A percentile compares a stretch with the other conserved stretches of the same genome.
phyloP scores from a whole-genome alignment of 2,888 invertebrate species.

The Napeogenes inachia region DNA sequence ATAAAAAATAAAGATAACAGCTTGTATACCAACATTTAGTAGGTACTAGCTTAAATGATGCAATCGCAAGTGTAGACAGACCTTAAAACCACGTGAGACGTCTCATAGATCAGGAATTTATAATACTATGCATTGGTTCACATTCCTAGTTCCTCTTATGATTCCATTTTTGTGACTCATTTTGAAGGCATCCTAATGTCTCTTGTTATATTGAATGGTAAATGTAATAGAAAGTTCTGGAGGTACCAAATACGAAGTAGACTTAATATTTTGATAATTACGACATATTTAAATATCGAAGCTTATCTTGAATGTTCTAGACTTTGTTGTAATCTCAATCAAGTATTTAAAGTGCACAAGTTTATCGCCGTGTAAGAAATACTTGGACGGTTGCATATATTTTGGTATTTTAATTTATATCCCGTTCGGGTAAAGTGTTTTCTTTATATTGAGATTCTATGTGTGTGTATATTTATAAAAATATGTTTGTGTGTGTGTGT shows the following conservation, averaged over 20 bases:
- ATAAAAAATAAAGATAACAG: too few relatives aligned
- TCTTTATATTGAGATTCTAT: background rate
- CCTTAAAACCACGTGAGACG: conserved; percentile 47
- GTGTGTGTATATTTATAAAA: background rate
- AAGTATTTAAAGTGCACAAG: too few relatives aligned
- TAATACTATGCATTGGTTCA: conserved; percentile 36
- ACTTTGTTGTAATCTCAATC: background rate
- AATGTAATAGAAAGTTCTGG: background rate
- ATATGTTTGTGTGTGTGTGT: background rate
- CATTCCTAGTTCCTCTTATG: conserved; percentile 16
- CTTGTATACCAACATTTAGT: too few relatives aligned
- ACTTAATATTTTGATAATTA: too few relatives aligned
- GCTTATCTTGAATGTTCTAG: too few relatives aligned
- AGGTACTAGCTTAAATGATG: too few relatives aligned
- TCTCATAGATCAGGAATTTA: conserved; percentile 57
- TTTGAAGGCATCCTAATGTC: conserved; percentile 16
- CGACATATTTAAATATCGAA: too few relatives aligned
- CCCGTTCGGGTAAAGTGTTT: too few relatives aligned
- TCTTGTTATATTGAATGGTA: background rate
- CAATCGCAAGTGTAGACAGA: conserved; percentile 7
- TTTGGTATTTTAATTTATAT: too few relatives aligned
- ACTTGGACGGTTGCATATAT: too few relatives aligned
- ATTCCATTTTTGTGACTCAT: conserved; percentile 24
- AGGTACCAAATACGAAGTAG: background rate
- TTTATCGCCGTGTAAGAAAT: too few relatives aligned